A percentile compares a stretch with the other conserved stretches of the same genome.
These are phyloP conservation scores for Dicaeum eximium DNA, from an alignment of 2,113 vertebrate genomes.

Conservation along the genomic window DNA sequence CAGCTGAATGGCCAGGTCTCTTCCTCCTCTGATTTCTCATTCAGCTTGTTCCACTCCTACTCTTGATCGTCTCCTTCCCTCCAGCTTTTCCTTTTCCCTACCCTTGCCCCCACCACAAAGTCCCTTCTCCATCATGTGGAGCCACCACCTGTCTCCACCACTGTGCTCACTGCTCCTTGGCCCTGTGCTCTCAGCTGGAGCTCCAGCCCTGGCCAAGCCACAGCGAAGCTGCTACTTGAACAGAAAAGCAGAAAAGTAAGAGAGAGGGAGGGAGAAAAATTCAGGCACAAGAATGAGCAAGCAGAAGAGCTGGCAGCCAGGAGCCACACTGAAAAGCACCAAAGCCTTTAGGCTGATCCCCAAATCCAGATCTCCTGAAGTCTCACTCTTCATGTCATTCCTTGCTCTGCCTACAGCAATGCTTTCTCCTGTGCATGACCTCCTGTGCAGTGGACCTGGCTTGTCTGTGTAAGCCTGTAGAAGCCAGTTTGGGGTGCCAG, in stretches of 20 bases:
- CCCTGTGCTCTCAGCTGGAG: not conserved
- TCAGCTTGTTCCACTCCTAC: not conserved
- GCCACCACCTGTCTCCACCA: not conserved
- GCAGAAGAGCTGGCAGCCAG: not conserved
- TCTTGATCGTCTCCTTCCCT: not conserved
- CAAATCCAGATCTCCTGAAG: not conserved
- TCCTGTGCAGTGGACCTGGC: not conserved
- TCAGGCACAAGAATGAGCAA: not conserved
- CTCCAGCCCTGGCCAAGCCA: not conserved
- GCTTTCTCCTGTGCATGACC: not conserved
- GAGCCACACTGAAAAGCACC: not conserved
- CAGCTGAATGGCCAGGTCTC: not conserved
- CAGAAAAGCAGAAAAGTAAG: not conserved
- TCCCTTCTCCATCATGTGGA: constrained; percentile 3
- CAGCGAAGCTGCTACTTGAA: not conserved
- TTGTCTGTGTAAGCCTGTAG: not conserved
- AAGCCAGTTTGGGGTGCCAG: not conserved
- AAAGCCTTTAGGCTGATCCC: not conserved
- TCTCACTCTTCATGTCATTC: not conserved
- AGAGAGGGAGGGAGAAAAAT: not conserved
- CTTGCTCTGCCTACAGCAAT: not conserved
- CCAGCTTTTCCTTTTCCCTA: not conserved
- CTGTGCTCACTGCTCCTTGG: not conserved
- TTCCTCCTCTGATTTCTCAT: not conserved
- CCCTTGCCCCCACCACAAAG: not conserved